phyloP scores from a whole-genome alignment of 2,888 invertebrate species.

The Lacanobia oleracea region DNA sequence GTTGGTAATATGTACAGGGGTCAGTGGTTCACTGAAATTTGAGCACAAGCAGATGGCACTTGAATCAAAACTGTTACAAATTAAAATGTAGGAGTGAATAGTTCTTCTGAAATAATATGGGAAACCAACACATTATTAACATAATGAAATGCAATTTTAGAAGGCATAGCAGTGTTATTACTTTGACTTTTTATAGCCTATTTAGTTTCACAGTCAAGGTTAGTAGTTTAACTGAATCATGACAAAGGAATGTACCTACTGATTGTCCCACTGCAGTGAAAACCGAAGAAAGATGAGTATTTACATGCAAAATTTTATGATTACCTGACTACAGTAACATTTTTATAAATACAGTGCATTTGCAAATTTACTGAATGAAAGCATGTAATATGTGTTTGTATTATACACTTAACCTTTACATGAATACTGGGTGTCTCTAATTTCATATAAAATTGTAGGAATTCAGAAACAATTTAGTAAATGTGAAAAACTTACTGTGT shows the following conservation, averaged over 20 bases:
- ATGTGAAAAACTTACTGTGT: constrained; percentile 48
- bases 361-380: neutral
- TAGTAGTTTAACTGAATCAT: constrained; percentile 5
- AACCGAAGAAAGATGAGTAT: neutral
- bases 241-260: constrained; percentile 19
- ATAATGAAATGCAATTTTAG: neutral
- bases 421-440: neutral
- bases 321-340: no score
- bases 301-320: neutral
- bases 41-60: neutral
- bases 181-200: neutral
- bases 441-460: neutral
- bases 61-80: neutral
- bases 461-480: neutral
- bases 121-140: neutral
- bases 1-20: neutral
- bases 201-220: neutral
- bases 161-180: neutral
- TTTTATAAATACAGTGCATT: neutral
- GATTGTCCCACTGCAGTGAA: neutral
- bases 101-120: neutral
- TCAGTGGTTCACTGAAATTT: neutral
- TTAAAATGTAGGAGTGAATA: no score
- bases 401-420: constrained; percentile 3
- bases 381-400: neutral